These are phyloP conservation scores for Ancistrus triradiatus DNA, from an alignment of 2,113 vertebrate species.

Conservation along the genomic window DNA sequence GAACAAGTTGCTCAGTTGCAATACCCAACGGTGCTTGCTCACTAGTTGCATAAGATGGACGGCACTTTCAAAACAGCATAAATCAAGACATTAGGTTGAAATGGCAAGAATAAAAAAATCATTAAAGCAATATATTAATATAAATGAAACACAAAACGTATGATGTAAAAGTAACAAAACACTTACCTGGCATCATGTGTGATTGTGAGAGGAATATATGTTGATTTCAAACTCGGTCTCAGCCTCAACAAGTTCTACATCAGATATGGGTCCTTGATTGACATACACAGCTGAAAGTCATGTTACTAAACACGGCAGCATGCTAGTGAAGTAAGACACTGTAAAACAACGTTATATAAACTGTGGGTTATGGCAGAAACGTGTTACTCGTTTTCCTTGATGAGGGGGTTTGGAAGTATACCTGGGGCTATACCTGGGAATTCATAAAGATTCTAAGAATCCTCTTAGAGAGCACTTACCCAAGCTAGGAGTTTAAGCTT, in stretches of 20 bases:
- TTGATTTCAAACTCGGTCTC: slow-evolving; percentile 1
- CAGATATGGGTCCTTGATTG: slow-evolving; percentile 52
- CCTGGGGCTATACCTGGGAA: no score
- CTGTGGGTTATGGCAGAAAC: no score
- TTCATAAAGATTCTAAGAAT: no score
- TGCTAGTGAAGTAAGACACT: no score
- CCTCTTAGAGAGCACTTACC: no score
- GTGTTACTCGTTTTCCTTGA: no score
- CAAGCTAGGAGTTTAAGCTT: no score
- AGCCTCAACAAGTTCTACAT: slow-evolving; percentile 37
- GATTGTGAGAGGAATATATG: slow-evolving; percentile 3
- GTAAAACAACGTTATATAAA: no score
- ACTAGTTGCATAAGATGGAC: no score
- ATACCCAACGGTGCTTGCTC: no score
- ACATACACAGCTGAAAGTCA: slow-evolving; percentile 63
- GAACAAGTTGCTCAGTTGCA: no score
- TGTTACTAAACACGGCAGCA: not conserved
- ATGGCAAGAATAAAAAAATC: not conserved
- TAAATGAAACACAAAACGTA: not conserved
- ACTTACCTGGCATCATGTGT: slow-evolving; percentile 51
- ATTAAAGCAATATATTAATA: not conserved
- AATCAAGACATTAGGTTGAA: slow-evolving; percentile 53
- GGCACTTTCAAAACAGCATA: slow-evolving; percentile 43
- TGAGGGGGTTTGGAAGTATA: no score
- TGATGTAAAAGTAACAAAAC: not conserved